Base-by-base conservation (phyloP, 1,140 invertebrate species). In the Centruroides vittatus region DNA sequence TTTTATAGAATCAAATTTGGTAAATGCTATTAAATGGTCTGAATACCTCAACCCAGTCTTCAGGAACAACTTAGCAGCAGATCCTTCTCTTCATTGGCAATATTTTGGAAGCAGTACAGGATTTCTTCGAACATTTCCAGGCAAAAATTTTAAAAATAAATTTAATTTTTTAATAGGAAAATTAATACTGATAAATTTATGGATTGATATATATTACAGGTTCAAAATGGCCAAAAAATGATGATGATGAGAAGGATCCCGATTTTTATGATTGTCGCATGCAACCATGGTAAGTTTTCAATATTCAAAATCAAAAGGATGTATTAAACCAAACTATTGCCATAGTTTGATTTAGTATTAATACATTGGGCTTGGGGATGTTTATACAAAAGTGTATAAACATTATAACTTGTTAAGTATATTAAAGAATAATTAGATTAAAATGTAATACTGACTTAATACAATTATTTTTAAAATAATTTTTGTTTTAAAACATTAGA, bases 21-120 rank as follows among this genome's bases (percentile, higher is more conserved):
- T 81, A 47, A 83, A 85, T 68, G 84, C 85, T 1, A 88, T 96
- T 56, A 75, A 83, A 69, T 96, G 92, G 92, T 91, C 91, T 0
- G 85, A 88, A 71, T 74, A 75, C 5, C 75, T 98, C 41, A 89
- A 95, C 72, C 77, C 86, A 36, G 81, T 85, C 0, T 98, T 97
- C 72, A 79, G 76, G 61, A 81, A 86, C 67, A 98, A 98, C 74
- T 88, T 88, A 67, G 79, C 84, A 56, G 80, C 84, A 3, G 91
- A 98, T 79, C 86, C 88, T 3, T 86, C 89, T 0, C 75, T 98
- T 7, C 84, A 86, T 0, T 98, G 91, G 90, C 95, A 98, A 75
- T 98, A 94, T 73, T 98, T 98, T 74, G 90, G 93, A 10, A 93
- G 89, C 66, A 84, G 87, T 47, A 84, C 84, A 3, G 95, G 95